Evolutionary conservation across 2,797 vertebrate genomes (phyloP), one percentile per base, ranked within the genome.

Genomic region (Pangasius krempfi): DNA sequence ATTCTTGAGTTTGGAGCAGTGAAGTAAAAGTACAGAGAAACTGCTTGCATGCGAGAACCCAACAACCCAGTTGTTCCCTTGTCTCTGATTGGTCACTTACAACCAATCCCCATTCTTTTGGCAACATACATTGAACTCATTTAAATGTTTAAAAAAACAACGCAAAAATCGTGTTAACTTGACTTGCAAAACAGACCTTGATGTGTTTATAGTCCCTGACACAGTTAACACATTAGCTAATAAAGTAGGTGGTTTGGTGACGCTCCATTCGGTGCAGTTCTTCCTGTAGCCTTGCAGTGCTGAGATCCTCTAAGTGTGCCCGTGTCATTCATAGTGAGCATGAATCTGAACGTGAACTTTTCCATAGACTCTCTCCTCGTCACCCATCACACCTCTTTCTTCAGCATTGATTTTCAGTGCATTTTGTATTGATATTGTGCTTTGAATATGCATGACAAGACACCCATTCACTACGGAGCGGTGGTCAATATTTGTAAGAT

Each of bases 261-360:
- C 20, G 30, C 76, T 60, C 56, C 79, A 27, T 60, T 60, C 56
- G 33, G 33, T 13, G 33, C 44, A 88, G 25, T 86, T 92, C 91
- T 54, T 90, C 89, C 88, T 84, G 89, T 91, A 92, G 91, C 92
- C 89, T 84, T 81, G 88, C 87, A 84, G 88, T 85, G 85, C 87
- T 68, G 84, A 85, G 68, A 27, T 88, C 90, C 85, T 85, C 78
- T 85, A 83, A 44, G 68, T 78, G n/a, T 86, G 68, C 72, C 52
- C 40, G 52, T 87, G 79, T 91, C 91, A 84, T 89, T 86, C 88
- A 89, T 91, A 87, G 68, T 88, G 89, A 88, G 81, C 88, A 90
- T 92, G 87, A 91, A 86, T 73, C 76, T 79, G 75, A 84, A 27
- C 50, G 81, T 88, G 81, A 87, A 37, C 52, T 79, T 54, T 76